phyloP scores from a whole-genome alignment of 2,113 vertebrate species.

The Opisthocomus hoazin region DNA sequence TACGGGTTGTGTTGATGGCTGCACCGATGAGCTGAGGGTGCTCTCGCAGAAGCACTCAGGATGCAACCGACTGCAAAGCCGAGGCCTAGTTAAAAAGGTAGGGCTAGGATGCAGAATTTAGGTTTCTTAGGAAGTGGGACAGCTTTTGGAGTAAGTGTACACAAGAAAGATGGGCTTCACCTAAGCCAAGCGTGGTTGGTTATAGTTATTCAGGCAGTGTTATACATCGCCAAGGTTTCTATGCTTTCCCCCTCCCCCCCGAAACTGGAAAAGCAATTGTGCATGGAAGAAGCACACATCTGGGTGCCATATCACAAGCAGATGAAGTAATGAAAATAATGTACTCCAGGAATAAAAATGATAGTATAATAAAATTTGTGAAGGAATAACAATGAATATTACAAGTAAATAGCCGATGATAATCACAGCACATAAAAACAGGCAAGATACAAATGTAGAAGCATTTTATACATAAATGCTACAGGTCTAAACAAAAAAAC shows the following conservation, averaged over 20 bases:
- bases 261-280: background rate
- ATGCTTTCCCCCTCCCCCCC: too few relatives aligned
- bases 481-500: background rate
- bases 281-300: background rate
- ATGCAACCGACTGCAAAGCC: background rate
- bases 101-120: background rate
- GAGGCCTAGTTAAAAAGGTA: background rate
- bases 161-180: background rate
- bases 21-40: accelerated
- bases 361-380: background rate
- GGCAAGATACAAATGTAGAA: background rate
- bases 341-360: background rate
- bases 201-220: background rate
- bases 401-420: background rate
- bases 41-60: accelerated
- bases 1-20: accelerated
- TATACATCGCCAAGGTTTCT: background rate
- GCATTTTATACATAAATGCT: background rate
- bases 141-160: background rate
- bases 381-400: background rate
- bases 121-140: background rate
- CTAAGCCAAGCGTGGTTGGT: background rate
- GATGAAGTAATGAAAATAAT: background rate
- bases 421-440: background rate
- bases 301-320: background rate